These are phyloP conservation scores for Nicator chloris DNA, from an alignment of 2,113 vertebrate genomes.

Conservation along the genomic window DNA sequence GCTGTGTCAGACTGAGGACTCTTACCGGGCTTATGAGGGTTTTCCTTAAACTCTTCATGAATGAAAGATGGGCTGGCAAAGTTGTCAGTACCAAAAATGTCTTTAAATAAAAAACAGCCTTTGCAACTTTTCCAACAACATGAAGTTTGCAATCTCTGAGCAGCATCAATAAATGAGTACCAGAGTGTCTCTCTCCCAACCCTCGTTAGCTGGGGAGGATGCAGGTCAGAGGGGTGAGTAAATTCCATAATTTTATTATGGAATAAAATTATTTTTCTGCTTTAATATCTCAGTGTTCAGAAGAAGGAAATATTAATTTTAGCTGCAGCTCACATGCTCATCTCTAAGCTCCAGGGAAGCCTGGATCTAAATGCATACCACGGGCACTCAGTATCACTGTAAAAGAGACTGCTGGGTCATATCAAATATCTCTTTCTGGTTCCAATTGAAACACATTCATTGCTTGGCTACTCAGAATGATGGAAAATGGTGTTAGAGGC, in stretches of 20 bases:
- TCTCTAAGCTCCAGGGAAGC: neutral
- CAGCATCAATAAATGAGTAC: neutral
- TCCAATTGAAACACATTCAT: neutral
- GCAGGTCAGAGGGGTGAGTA: neutral
- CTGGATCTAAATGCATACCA: neutral
- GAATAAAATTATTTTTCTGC: neutral
- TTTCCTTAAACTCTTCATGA: neutral
- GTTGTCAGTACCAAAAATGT: neutral
- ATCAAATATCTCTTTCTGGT: neutral
- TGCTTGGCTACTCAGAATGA: neutral
- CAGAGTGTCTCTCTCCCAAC: neutral
- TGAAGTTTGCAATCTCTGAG: neutral
- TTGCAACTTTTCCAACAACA: neutral
- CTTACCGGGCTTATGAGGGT: neutral
- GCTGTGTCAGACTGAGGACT: neutral
- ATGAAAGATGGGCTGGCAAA: neutral
- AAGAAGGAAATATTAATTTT: neutral
- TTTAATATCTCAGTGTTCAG: neutral
- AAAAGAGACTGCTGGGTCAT: neutral
- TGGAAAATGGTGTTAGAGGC: neutral
- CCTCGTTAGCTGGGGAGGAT: neutral
- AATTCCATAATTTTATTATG: too few relatives aligned
- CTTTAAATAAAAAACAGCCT: neutral
- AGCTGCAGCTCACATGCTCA: neutral
- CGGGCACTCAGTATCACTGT: fast-evolving